These are phyloP conservation scores for Drosophila busckii DNA, from an alignment of 1,140 invertebrate species.

Conservation along the genomic window DNA sequence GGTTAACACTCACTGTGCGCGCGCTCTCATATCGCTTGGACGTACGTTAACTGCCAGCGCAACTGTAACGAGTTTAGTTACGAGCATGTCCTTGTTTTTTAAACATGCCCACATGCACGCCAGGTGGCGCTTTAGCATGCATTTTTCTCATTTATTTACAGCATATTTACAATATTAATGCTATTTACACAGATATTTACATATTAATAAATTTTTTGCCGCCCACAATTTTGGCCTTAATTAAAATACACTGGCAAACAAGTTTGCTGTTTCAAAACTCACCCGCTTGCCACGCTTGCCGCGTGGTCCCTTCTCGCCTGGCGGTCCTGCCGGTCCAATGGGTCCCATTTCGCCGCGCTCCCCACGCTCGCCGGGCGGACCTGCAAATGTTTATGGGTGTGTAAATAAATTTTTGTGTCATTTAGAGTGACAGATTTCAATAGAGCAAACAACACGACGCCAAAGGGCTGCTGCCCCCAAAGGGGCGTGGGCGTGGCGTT, in stretches of 20 bases:
- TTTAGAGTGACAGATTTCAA: constrained; percentile 57
- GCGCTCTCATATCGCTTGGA: too few relatives aligned
- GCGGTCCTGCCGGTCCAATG: constrained; percentile 89
- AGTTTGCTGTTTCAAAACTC: constrained; percentile 78
- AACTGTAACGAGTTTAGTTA: constrained; percentile 68
- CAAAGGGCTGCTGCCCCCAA: constrained; percentile 16
- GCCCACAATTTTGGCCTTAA: constrained; percentile 30
- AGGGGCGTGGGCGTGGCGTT: constrained; percentile 29
- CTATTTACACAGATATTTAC: constrained; percentile 59
- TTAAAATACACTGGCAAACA: constrained; percentile 71
- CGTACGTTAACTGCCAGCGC: constrained; percentile 6
- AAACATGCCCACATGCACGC: constrained; percentile 58
- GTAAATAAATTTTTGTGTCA: too few relatives aligned
- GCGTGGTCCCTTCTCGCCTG: constrained; percentile 82
- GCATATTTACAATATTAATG: constrained; percentile 69
- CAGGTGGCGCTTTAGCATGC: constrained; percentile 42
- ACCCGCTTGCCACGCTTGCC: constrained; percentile 88
- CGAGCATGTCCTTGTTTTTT: constrained; percentile 28
- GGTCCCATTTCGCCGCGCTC: constrained; percentile 91
- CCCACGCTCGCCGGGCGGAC: constrained; percentile 87
- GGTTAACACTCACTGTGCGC: too few relatives aligned
- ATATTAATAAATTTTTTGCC: constrained; percentile 58
- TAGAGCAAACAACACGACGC: constrained; percentile 34
- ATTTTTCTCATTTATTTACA: constrained; percentile 45
- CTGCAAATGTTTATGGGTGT: constrained; percentile 80